Evolutionary conservation across 2,113 vertebrate species (phyloP), one percentile per base, ranked within the genome.

Genomic region (Noturus placidus): DNA sequence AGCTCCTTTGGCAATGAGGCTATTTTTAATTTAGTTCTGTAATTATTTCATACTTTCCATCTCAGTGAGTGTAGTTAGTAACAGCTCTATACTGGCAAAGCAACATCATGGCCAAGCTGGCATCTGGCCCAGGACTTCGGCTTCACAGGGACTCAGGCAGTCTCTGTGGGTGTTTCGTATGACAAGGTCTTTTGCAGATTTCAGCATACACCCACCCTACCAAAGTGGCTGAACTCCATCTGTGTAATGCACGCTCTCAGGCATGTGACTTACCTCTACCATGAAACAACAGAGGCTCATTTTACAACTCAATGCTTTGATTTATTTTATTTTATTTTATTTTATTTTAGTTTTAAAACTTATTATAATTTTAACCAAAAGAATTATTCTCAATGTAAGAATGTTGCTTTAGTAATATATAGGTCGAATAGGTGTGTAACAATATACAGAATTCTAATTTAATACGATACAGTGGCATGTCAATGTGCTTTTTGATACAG

Each of bases 171-270:
- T 52, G 84, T 86, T 86, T 83, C n/a, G 22, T 72, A 81, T 82
- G 89, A 90, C 46, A 27, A 81, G 54, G 52, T 33, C 42, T 84
- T 86, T 61, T 86, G 56, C 87, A 87, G 82, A 82, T 77, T 82
- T 87, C 35, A 84, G 63, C 87, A 82, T 88, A 54, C 82, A 52
- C 89, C 87, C 84, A 81, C 89, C 87, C 76, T 82, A 67, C 52
- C 65, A 52, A 87, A 76, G 84, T 82, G 22, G 15, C 80, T 70
- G 56, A 70, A 69, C 30, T 87, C 87, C 87, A 90, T 90, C 87
- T 88, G 87, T 22, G 69, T 46, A 2, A 50, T 78, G 25, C 84
- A 82, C 15, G 46, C 19, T 67, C 33, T 85, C 27, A 7, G 56
- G 35, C 57, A 33, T 13, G 35, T 46, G 57, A 81, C 72, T 82